Evolutionary conservation across 2,113 vertebrate species (phyloP).

Genomic region (Boleophthalmus pectinirostris): DNA sequence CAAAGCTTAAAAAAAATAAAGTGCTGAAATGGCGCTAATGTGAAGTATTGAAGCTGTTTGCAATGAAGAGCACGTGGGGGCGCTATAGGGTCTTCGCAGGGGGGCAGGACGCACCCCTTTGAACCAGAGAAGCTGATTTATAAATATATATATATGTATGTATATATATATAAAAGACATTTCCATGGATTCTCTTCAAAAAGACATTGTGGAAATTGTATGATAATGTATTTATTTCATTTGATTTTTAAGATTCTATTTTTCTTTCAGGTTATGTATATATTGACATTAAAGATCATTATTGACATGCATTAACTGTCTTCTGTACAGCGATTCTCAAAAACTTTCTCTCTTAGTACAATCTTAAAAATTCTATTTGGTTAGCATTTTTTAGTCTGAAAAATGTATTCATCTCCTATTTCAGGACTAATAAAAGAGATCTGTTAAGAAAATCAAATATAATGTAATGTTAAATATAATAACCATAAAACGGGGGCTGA

Average conservation of each 20-base stretch:
- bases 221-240: constrained; percentile 96
- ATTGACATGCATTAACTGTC: constrained; percentile 71
- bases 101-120: constrained; percentile 60
- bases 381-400: too few species aligned
- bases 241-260: constrained; percentile 89
- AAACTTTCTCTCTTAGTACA: not conserved
- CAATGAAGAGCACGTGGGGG: constrained; percentile 68
- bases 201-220: constrained; percentile 92
- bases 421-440: too few species aligned
- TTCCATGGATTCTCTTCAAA: constrained; percentile 77
- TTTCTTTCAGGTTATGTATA: constrained; percentile 92
- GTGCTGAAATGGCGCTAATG: constrained; percentile 42
- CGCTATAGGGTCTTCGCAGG: constrained; percentile 65
- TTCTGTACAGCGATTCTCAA: not conserved
- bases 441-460: too few species aligned
- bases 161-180: constrained; percentile 21
- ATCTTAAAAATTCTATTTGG: too few species aligned
- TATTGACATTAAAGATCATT: constrained; percentile 94
- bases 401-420: too few species aligned
- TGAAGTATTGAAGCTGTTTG: constrained; percentile 35
- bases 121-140: constrained; percentile 66
- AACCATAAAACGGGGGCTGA: too few species aligned
- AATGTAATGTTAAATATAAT: too few species aligned
- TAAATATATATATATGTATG: constrained; percentile 40
- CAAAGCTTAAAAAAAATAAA: constrained; percentile 40